Percentiles rank a stretch among this genome's conserved stretches.
Conservation (phyloP, 2,113 vertebrate genomes). For the Sclerurus mexicanus region DNA sequence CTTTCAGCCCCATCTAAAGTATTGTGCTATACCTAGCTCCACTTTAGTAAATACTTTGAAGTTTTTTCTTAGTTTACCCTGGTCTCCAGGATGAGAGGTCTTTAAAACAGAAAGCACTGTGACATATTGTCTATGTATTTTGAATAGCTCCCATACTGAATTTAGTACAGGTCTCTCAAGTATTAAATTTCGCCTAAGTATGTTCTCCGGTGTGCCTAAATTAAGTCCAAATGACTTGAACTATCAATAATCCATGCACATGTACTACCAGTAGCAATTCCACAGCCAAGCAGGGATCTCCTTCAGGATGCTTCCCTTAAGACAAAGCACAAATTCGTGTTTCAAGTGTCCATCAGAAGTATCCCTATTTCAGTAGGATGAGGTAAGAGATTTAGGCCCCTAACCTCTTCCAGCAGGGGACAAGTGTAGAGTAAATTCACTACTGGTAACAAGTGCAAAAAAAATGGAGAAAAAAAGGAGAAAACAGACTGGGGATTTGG, state of each 20-base stretch:
- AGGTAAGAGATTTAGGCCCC: background rate
- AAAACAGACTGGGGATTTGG: background rate
- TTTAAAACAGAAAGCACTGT: background rate
- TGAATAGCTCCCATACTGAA: background rate
- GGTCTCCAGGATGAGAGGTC: background rate
- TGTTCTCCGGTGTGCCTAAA: background rate
- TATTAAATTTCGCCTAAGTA: background rate
- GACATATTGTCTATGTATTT: background rate
- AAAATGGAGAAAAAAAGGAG: fast-evolving
- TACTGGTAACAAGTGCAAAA: background rate
- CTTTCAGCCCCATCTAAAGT: background rate
- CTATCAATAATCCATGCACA: background rate
- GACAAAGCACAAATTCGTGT: background rate
- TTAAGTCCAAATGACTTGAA: background rate
- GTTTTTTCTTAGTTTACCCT: background rate
- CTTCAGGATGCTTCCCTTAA: background rate
- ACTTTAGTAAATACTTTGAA: background rate
- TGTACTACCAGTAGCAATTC: background rate
- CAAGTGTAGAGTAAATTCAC: background rate
- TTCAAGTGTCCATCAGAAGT: background rate
- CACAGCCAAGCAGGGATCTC: background rate
- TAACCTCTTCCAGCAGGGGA: background rate
- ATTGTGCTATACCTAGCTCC: background rate
- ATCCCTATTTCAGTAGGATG: background rate
- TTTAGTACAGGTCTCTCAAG: background rate